Conservation (phyloP, 92 coral and sea anemone species). For the Galaxea fascicularis region DNA sequence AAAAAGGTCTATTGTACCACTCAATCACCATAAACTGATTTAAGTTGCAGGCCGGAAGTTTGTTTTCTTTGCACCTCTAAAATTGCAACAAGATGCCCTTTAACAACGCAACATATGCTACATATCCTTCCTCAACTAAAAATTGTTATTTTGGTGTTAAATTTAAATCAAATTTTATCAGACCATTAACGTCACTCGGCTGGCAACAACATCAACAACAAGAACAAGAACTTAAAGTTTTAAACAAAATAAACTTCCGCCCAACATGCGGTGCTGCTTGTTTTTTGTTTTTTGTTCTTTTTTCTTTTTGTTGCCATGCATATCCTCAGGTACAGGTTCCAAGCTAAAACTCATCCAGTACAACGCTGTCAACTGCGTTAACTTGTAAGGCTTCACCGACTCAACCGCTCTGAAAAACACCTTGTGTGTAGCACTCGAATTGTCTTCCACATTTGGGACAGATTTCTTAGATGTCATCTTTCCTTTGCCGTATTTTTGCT, state of each 20-base stretch:
- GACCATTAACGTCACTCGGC: neutral
- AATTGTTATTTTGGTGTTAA: conserved; percentile 6
- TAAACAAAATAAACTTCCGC: neutral
- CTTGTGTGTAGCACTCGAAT: neutral
- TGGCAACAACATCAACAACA: neutral
- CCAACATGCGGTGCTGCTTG: conserved; percentile 13
- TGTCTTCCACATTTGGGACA: no score
- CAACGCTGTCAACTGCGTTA: conserved; percentile 22
- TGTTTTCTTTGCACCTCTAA: neutral
- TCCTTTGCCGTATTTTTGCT: no score
- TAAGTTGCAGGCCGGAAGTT: neutral
- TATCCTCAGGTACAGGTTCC: neutral
- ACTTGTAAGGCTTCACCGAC: conserved; percentile 26
- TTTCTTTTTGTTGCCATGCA: neutral
- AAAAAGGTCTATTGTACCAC: no score
- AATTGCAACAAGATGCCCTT: neutral
- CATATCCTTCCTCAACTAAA: conserved; percentile 10
- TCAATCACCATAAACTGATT: neutral
- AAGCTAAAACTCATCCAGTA: conserved; percentile 9
- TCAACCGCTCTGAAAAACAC: neutral
- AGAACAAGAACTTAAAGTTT: neutral
- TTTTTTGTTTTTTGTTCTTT: neutral
- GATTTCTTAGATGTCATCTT: no score
- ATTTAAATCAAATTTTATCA: neutral
- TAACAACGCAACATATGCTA: neutral